These are phyloP conservation scores for Sturnira hondurensis DNA, from an alignment of 2,113 vertebrate species.

Conservation along the genomic window DNA sequence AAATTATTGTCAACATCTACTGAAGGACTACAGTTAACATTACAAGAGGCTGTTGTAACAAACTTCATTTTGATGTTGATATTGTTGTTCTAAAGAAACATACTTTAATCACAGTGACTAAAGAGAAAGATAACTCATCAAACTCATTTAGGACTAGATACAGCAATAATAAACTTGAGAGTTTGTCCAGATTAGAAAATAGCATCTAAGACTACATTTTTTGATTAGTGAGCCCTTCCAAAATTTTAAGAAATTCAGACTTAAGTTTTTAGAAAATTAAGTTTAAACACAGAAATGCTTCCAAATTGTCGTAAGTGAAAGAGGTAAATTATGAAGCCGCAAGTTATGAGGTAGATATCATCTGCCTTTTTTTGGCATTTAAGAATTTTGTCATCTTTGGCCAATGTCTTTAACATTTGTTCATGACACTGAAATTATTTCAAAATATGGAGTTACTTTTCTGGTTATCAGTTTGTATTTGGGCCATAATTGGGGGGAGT, in stretches of 20 bases:
- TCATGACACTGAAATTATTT: background rate
- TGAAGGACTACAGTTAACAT: background rate
- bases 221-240: background rate
- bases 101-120: background rate
- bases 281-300: background rate
- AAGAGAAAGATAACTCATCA: background rate
- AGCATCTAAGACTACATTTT: background rate
- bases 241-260: background rate
- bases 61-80: background rate
- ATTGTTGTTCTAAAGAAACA: background rate
- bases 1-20: background rate
- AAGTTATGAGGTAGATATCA: background rate
- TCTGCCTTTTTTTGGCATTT: background rate
- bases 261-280: conserved; percentile 17
- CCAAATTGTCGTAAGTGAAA: background rate
- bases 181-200: conserved; percentile 19
- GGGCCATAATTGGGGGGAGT: background rate
- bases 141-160: background rate
- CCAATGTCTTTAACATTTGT: background rate
- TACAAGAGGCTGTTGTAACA: background rate
- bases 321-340: background rate
- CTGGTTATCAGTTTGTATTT: conserved; percentile 22
- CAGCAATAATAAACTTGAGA: background rate
- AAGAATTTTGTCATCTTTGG: background rate
- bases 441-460: background rate